These are phyloP conservation scores for Harpagoxenus sublaevis DNA, from an alignment of 2,888 invertebrate species.

Conservation along the genomic window DNA sequence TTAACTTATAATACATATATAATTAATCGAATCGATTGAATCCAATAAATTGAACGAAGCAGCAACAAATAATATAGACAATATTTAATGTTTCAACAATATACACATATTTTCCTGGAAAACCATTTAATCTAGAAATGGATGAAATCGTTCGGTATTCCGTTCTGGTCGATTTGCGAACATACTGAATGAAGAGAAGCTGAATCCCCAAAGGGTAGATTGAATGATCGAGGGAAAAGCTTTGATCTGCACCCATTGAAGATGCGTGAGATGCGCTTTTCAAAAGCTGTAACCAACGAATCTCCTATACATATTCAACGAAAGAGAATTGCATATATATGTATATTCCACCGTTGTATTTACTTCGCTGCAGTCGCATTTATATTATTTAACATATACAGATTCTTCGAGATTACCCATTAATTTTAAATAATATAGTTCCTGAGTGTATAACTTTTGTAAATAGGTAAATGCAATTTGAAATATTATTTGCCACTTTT, in stretches of 20 bases:
- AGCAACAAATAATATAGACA: background rate
- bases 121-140: slow-evolving; percentile 12
- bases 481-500: background rate
- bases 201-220: slow-evolving; percentile 24
- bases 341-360: background rate
- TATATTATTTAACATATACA: slow-evolving; percentile 21
- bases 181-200: slow-evolving; percentile 6
- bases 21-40: background rate
- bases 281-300: slow-evolving; percentile 28
- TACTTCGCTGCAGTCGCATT: background rate
- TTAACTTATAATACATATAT: background rate
- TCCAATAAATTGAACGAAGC: background rate
- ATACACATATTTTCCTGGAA: background rate
- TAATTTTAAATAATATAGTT: background rate
- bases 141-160: slow-evolving; percentile 18
- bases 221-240: slow-evolving; percentile 32
- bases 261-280: slow-evolving; percentile 41
- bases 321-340: slow-evolving; percentile 17
- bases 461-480: background rate
- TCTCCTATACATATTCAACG: slow-evolving; percentile 39
- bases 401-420: background rate
- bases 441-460: background rate
- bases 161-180: slow-evolving; percentile 28
- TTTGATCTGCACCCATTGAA: slow-evolving; percentile 49
- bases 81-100: slow-evolving; percentile 7